Evolutionary conservation across 2,888 invertebrate species (phyloP).

Genomic region (Anoncus sp.): DNA sequence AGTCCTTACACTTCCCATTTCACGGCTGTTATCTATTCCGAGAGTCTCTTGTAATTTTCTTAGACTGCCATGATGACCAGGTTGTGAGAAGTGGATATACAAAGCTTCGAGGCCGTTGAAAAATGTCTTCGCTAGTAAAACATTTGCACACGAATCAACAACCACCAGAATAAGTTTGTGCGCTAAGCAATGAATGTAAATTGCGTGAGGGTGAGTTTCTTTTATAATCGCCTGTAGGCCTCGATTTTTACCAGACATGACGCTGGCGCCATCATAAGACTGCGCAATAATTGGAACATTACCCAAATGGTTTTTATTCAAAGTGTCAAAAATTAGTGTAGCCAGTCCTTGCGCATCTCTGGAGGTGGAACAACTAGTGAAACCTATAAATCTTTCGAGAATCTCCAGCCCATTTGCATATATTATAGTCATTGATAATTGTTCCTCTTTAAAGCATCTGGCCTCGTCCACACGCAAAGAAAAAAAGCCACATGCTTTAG

Average conservation of each 20-base stretch:
- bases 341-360: constrained; percentile 7
- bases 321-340: background rate
- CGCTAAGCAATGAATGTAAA: constrained; percentile 10
- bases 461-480: constrained; percentile 1
- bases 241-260: constrained; percentile 9
- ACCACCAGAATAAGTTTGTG: background rate
- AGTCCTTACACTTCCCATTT: constrained; percentile 8
- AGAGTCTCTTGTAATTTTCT: background rate
- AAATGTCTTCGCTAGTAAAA: background rate
- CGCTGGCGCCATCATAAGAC: constrained; percentile 4
- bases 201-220: constrained; percentile 8
- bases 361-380: constrained; percentile 3
- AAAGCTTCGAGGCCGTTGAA: background rate
- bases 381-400: constrained; percentile 5
- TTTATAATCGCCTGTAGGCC: constrained; percentile 11
- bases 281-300: constrained; percentile 4
- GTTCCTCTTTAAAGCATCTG: constrained; percentile 7
- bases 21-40: constrained; percentile 2
- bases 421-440: background rate
- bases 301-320: background rate
- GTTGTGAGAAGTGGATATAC: background rate
- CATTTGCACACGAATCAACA: background rate
- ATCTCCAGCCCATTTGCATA: background rate
- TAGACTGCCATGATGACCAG: background rate
- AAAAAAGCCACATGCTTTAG: constrained; percentile 1